A percentile compares a stretch with the other conserved stretches of the same genome.
These are phyloP conservation scores for Takifugu ocellatus DNA, from an alignment of 2,797 vertebrate genomes.

Conservation along the genomic window DNA sequence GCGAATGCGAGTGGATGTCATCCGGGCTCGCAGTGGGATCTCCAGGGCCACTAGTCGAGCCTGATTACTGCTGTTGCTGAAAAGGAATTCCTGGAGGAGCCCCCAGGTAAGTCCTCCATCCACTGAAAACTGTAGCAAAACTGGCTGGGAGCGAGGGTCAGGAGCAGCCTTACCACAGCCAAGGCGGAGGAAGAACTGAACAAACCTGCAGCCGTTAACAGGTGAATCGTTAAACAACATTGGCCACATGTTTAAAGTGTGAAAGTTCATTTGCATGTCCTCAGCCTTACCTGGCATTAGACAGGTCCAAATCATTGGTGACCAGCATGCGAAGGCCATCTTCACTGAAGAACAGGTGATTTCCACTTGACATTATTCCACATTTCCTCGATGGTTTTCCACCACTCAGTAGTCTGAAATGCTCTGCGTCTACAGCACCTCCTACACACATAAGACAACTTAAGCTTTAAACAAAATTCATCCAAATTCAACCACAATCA, in stretches of 20 bases:
- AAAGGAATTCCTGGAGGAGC: conserved; percentile 96
- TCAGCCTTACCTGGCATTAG: conserved; percentile 86
- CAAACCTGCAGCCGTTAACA: conserved; percentile 78
- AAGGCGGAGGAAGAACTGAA: conserved; percentile 96
- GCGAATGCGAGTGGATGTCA: conserved; percentile 84
- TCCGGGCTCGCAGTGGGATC: conserved; percentile 89
- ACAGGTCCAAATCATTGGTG: conserved; percentile 91
- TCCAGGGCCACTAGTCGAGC: conserved; percentile 92
- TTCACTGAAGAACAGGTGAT: conserved; percentile 97
- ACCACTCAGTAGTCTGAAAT: conserved; percentile 89
- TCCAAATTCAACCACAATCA: no score
- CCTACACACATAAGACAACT: conserved; percentile 47
- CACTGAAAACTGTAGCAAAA: conserved; percentile 92
- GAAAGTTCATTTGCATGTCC: conserved; percentile 31
- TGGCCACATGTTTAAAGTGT: background rate
- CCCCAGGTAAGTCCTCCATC: conserved; percentile 91
- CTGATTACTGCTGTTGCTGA: conserved; percentile 95
- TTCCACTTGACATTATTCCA: conserved; percentile 94
- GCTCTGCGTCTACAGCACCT: conserved; percentile 85
- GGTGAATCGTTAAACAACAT: no score
- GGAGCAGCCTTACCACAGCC: conserved; percentile 95
- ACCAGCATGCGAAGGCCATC: conserved; percentile 95
- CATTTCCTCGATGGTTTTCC: conserved; percentile 97
- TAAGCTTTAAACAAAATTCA: background rate
- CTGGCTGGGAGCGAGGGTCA: conserved; percentile 93